Percentiles rank a stretch among this genome's conserved stretches.
phyloP scores from a whole-genome alignment of 92 coral and sea anemone genomes.

The Epizoanthus scotinus region DNA sequence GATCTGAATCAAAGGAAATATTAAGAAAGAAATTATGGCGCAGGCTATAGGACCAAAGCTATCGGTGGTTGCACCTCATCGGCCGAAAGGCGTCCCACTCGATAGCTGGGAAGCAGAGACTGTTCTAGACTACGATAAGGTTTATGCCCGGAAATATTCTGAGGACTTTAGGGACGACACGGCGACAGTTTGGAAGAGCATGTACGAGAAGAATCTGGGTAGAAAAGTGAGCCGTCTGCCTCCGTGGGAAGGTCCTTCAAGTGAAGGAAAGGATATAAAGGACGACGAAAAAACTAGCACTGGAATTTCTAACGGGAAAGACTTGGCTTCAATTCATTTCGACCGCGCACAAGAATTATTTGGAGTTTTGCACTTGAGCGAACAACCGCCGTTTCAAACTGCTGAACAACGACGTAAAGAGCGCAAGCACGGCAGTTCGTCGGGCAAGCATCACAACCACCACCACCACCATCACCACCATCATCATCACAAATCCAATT shows the following conservation, averaged over 20 bases:
- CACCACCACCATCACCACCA: conserved; percentile 32
- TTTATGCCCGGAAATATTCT: conserved; percentile 72
- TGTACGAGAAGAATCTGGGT: conserved; percentile 89
- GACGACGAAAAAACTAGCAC: conserved; percentile 41
- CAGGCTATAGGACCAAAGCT: conserved; percentile 12
- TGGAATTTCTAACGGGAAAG: conserved; percentile 59
- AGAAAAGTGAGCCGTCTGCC: conserved; percentile 82
- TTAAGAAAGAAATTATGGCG: neutral
- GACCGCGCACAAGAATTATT: conserved; percentile 64
- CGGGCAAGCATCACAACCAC: conserved; percentile 8
- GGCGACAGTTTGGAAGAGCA: conserved; percentile 90
- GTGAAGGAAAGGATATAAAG: conserved; percentile 52
- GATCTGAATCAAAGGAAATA: too few relatives aligned
- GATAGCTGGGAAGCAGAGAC: conserved; percentile 71
- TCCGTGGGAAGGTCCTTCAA: conserved; percentile 69
- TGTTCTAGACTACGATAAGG: conserved; percentile 57
- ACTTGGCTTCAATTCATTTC: conserved; percentile 64
- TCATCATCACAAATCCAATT: neutral
- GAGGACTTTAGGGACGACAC: conserved; percentile 80
- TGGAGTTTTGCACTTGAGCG: conserved; percentile 28
- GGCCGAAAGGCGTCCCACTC: conserved; percentile 56
- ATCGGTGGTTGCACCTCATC: conserved; percentile 31
- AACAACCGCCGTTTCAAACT: conserved; percentile 49
- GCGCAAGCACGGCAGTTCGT: conserved; percentile 30
- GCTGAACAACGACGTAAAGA: conserved; percentile 67